These are phyloP conservation scores for Buphagus erythrorhynchus DNA, from an alignment of 2,797 vertebrate species.

Conservation along the genomic window DNA sequence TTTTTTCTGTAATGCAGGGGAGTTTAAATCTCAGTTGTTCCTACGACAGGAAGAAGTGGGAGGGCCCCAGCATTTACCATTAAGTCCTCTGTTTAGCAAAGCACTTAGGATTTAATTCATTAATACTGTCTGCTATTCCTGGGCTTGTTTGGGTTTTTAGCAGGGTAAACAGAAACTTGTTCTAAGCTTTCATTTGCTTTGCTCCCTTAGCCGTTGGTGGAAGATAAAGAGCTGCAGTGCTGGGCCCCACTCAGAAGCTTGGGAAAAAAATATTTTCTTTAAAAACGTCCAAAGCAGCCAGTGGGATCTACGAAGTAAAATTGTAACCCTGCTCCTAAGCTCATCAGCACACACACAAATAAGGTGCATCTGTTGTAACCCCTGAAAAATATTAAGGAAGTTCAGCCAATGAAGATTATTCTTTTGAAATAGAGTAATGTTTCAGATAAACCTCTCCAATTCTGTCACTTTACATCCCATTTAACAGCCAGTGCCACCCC, in stretches of 20 bases:
- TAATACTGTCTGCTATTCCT: not conserved
- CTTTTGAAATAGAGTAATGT: slow-evolving; percentile 33
- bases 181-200: not conserved
- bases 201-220: not conserved
- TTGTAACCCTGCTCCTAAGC: not conserved
- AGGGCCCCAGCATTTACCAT: not conserved
- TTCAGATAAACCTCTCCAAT: slow-evolving; percentile 37
- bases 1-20: not conserved
- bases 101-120: not conserved
- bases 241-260: not conserved
- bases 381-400: not conserved
- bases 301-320: not conserved
- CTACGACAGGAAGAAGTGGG: not conserved
- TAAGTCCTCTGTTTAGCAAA: not conserved
- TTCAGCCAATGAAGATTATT: slow-evolving; percentile 15
- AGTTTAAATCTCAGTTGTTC: not conserved
- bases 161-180: not conserved
- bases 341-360: not conserved
- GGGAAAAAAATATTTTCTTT: not conserved
- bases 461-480: slow-evolving; percentile 38
- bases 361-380: not conserved
- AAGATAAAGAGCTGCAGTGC: not conserved
- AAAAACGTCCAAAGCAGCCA: not conserved
- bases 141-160: not conserved
- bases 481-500: not conserved